Base-by-base conservation (phyloP, 2,797 vertebrate species). In the Otolemur crassicaudatus region DNA sequence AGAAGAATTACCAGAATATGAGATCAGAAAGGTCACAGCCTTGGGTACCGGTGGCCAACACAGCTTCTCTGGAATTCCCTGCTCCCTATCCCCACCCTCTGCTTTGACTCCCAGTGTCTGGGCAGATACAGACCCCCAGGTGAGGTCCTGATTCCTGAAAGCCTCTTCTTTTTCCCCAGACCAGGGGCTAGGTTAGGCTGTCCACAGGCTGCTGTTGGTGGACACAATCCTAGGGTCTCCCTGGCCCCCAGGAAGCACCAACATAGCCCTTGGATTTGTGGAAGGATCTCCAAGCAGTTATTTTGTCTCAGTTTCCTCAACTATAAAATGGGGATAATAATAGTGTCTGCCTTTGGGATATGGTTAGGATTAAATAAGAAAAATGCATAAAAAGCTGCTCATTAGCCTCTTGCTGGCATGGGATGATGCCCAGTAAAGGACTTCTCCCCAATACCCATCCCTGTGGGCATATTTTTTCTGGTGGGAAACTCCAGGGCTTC, bases 281-380 rank as follows among this genome's bases (percentile, higher is more conserved):
- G 87, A 75, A 91, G 40, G 20, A 49, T 75, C 72, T 93, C 73
- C 29, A 80, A 79, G 79, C 53, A 63, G 43, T 63, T 80, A 46
- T 58, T 80, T 25, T 80, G 79, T 67, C 77, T 84, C 87, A 75
- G 12, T 29, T 90, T 91, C 58, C 16, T 93, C 72, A 14, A 0
- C 11, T 91, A 40, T 94, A 80, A 94, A 80, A 22, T 22, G 58
- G 49, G 34, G 49, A 49, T n/a, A 80, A 69, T 75, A 73, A 85
- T 46, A 37, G 53, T 4, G 5, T 79, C 34, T 63, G 75, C 56
- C 31, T 84, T 7, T 69, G 53, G 65, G 10, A 65, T 27, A 19
- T 53, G 72, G 53, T 63, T 53, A 93, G 19, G 69, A 60, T 83
- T 91, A 37, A 94, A 34, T 53, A 27, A 88, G 60, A 93, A 88